A percentile compares a stretch with the other conserved stretches of the same genome.
Conservation (phyloP, 1,140 invertebrate species). For the Pogonognathellus flavescens region DNA sequence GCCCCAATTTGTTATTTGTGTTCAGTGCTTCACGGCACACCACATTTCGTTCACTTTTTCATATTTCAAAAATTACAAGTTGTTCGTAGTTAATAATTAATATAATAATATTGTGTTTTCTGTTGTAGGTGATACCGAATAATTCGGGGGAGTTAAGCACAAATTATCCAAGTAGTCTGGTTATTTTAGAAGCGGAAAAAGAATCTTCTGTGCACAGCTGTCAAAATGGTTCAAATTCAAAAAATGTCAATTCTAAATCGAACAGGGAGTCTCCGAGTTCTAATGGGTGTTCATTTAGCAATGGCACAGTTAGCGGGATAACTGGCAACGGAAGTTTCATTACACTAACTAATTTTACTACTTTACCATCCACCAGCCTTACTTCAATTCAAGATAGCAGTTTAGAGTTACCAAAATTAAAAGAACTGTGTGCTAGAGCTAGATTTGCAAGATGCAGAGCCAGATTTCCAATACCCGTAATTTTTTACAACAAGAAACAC, state of each 20-base stretch:
- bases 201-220: conserved; percentile 42
- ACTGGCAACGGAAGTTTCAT: conserved; percentile 47
- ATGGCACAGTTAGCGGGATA: conserved; percentile 13
- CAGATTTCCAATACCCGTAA: conserved; percentile 84
- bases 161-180: conserved; percentile 81
- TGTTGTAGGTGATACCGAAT: conserved; percentile 51
- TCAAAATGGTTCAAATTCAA: conserved; percentile 14
- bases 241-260: conserved; percentile 2
- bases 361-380: conserved; percentile 28
- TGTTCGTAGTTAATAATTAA: too few relatives aligned
- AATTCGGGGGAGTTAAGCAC: conserved; percentile 79
- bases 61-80: too few relatives aligned
- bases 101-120: background rate
- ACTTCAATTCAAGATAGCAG: conserved; percentile 35
- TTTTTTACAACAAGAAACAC: conserved; percentile 82
- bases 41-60: too few relatives aligned
- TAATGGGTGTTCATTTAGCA: background rate
- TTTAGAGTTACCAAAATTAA: conserved; percentile 60
- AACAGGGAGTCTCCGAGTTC: background rate
- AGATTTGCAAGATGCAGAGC: conserved; percentile 78
- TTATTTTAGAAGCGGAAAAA: conserved; percentile 80
- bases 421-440: conserved; percentile 68
- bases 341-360: conserved; percentile 1
- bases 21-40: too few relatives aligned
- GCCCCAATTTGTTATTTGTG: background rate